Percentiles rank a stretch among this genome's conserved stretches.
phyloP scores from a whole-genome alignment of 2,797 vertebrate species.

The Odontamblyopus rebecca region DNA sequence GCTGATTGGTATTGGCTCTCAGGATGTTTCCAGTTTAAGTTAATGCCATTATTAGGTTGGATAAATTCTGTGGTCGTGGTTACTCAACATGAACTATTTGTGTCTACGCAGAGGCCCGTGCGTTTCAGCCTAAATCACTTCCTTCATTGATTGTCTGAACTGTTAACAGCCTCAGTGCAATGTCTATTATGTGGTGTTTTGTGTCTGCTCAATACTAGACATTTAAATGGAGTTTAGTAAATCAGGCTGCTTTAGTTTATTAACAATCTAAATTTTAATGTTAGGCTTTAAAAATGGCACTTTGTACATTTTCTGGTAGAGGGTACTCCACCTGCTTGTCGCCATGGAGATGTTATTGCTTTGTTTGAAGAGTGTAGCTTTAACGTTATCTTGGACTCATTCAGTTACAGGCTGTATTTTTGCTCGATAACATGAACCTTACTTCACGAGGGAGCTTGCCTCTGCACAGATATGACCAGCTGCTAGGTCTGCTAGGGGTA shows the following conservation, averaged over 20 bases:
- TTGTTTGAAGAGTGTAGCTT: too few relatives aligned
- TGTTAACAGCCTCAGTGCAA: background rate
- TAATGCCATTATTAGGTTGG: background rate
- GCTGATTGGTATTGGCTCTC: background rate
- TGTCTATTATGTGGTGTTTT: background rate
- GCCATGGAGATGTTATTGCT: too few relatives aligned
- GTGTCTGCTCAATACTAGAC: background rate
- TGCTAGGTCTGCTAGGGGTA: too few relatives aligned
- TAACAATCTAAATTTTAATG: background rate
- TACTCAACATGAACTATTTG: conserved; percentile 1
- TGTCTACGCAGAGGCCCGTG: too few relatives aligned
- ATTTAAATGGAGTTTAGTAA: background rate
- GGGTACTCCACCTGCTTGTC: too few relatives aligned
- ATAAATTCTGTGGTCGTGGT: background rate
- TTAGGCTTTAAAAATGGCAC: background rate
- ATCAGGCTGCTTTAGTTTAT: conserved; percentile 1
- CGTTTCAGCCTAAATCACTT: background rate
- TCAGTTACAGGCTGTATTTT: too few relatives aligned
- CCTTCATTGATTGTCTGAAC: background rate
- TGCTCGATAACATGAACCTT: too few relatives aligned
- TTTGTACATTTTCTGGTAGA: background rate
- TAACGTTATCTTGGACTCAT: too few relatives aligned
- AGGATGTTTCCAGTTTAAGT: background rate
- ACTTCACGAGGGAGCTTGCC: too few relatives aligned
- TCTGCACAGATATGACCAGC: too few relatives aligned